Base-by-base conservation (phyloP, 2,888 invertebrate genomes). In the Ornithoptera alexandrae region DNA sequence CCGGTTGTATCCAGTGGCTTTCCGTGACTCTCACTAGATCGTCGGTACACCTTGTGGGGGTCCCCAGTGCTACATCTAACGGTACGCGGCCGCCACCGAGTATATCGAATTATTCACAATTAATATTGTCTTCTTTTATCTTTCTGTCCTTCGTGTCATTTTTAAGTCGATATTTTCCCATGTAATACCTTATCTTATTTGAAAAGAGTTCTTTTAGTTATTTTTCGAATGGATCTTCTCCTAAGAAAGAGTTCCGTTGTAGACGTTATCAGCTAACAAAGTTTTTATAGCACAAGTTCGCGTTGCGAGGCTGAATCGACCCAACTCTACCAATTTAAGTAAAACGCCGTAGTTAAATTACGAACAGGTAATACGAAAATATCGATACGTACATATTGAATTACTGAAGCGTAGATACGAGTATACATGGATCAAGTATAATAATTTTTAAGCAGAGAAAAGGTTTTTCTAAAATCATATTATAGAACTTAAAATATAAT, bases 231-330 rank as follows among this genome's bases (percentile, higher is more conserved):
- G 78, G 77, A 75, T 77, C 75, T 77, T 76, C 78, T 77, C 71
- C 76, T 82, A 85, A 83, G 84, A 87, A 89, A 85, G 86, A 89
- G 88, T 89, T 86, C 79, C 75, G 75, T 76, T 79, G 74, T 81
- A 79, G 88, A 88, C 89, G 86, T 81, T 86, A 90, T 89, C 90
- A 81, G 84, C 81, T 91, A 91, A 90, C 90, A 89, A 91, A 92
- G 90, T 92, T 92, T 92, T 92, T 91, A 92, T 87, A 85, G 79
- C 79, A 76, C 76, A 89, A 92, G 83, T 90, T 90, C 18, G 63
- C 81, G 79, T 81, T 73, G 78, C 80, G 78, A 72, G 81, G 76
- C 76, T 79, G 78, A 84, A 86, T 84, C 84, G 85, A 86, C 81
- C 86, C 84, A 84, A 84, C 83, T 85, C 85, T 87, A 88, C 90